Evolutionary conservation across 2,113 vertebrate species (phyloP).

Genomic region (Chionis minor): DNA sequence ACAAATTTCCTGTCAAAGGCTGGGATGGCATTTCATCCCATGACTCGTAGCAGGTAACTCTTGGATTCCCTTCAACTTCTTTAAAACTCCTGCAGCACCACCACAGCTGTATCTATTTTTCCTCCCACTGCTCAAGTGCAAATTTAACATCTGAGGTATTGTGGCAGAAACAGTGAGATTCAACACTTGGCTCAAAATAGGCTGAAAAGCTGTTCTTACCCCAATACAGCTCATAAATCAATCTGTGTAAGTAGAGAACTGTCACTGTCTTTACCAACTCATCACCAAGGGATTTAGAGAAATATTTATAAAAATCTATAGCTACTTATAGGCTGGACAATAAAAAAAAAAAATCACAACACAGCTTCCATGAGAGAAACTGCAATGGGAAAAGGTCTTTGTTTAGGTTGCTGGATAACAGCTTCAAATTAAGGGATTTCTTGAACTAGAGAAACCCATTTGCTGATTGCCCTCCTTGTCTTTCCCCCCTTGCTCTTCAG

Average conservation of each 20-base stretch:
- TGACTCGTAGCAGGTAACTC: neutral
- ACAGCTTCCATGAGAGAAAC: fast-evolving
- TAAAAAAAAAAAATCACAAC: neutral
- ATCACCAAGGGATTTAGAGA: neutral
- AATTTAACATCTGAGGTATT: neutral
- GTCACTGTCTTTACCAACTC: neutral
- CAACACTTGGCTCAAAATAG: neutral
- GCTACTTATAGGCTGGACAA: neutral
- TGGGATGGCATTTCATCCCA: neutral
- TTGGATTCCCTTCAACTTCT: neutral
- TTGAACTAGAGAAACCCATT: too few relatives aligned
- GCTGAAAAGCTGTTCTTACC: neutral
- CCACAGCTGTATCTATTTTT: neutral
- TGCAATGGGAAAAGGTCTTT: neutral
- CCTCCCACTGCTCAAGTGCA: neutral
- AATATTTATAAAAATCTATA: neutral
- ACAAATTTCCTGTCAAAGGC: neutral
- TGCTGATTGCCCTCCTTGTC: too few relatives aligned
- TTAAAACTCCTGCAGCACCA: neutral
- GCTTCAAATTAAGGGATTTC: too few relatives aligned
- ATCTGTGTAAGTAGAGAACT: neutral
- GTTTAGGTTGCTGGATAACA: too few relatives aligned
- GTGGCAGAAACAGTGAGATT: neutral
- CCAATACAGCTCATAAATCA: neutral
- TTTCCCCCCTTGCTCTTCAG: too few relatives aligned